Percentiles rank a stretch among this genome's conserved stretches.
These are phyloP conservation scores for Arenicola marina DNA, from an alignment of 2,888 invertebrate species.

Conservation along the genomic window DNA sequence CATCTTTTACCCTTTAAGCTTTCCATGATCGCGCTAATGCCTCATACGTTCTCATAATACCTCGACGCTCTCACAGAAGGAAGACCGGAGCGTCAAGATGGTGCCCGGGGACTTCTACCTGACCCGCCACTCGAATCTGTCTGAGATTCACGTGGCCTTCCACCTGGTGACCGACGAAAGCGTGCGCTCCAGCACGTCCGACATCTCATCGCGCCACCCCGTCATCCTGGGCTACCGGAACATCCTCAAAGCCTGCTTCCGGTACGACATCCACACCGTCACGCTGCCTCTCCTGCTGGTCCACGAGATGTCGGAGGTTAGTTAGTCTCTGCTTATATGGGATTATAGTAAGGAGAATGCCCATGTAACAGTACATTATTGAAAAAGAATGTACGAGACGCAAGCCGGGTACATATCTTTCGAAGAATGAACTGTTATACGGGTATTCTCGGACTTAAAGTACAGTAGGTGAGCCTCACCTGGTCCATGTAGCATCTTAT, in stretches of 20 bases:
- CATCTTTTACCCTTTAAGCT: no score
- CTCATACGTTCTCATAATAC: background rate
- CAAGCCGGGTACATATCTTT: no score
- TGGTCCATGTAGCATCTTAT: no score
- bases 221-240: constrained; percentile 92
- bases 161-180: constrained; percentile 89
- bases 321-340: no score
- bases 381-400: no score
- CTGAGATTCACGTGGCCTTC: constrained; percentile 92
- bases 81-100: constrained; percentile 9
- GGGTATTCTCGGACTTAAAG: no score
- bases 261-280: constrained; percentile 89
- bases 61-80: constrained; percentile 19
- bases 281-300: constrained; percentile 90
- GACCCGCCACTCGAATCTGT: constrained; percentile 82
- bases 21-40: no score
- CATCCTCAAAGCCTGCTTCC: constrained; percentile 92
- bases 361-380: no score
- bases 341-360: no score
- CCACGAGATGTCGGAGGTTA: constrained; percentile 91
- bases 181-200: constrained; percentile 69
- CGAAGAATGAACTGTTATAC: no score
- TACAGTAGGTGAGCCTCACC: no score
- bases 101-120: constrained; percentile 59
- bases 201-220: constrained; percentile 94